Evolutionary conservation across 2,888 invertebrate species (phyloP), one percentile per base, ranked within the genome.

Genomic region (Candidula unifasciata): DNA sequence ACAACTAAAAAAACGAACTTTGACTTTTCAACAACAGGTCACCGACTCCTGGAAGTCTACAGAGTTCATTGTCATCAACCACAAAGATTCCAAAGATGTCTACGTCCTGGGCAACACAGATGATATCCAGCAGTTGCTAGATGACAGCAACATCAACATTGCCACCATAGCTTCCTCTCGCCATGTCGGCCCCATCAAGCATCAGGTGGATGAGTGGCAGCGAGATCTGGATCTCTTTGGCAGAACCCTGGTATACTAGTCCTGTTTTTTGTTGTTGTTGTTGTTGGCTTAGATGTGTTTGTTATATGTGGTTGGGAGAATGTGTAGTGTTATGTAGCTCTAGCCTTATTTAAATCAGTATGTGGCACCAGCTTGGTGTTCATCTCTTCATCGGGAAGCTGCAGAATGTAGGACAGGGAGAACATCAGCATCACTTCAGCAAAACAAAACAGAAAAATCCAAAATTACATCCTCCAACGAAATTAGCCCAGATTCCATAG

Each of bases 131-230:
- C 95, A 96, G 0, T 95, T 96, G 2, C 93, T 97, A 3, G 98
- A 98, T 91, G 98, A 98, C 92, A 96, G 96, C 90, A 96, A 96
- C 93, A 97, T 98, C 81, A 96, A 96, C 91, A 95, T 98, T 66
- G 96, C 96, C 89, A 98, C 97, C 0, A 97, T 98, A 77, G 95
- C 96, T 0, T 97, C 97, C 90, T 97, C 97, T 0, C 95, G 97
- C 77, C 96, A 96, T 93, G 97, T 97, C 24, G 97, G 96, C 0
- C 97, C 97, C 0, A 97, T 98, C 85, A 96, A 96, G 91, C 93
- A 95, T 33, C 94, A 96, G 80, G 97, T 97, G 0, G 96, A 97
- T 73, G 97, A 97, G 87, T 98, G 97, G 98, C 94, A 95, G 0
- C 95, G 94, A 86, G 95, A 96, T 86, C 94, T 97, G 87, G 96